Conservation (phyloP, 2,113 vertebrate genomes). For the Myodes glareolus region DNA sequence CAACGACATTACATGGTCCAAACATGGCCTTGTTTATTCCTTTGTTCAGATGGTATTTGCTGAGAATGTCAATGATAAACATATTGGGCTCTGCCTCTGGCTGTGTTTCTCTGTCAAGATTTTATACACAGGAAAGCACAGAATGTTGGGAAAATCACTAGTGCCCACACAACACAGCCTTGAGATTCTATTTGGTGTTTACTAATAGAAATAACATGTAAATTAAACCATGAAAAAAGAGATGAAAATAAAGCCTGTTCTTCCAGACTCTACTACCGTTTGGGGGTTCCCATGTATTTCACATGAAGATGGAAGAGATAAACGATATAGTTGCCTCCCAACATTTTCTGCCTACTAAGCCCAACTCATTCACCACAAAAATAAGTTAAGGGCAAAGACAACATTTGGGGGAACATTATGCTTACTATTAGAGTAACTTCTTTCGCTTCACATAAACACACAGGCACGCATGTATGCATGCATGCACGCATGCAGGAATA, state of each 20-base stretch:
- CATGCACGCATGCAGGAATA: too few relatives aligned
- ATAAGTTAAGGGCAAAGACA: background rate
- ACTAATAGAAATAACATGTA: slow-evolving; percentile 1
- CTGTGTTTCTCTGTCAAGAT: background rate
- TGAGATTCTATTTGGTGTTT: background rate
- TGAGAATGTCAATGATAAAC: background rate
- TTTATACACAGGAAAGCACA: background rate
- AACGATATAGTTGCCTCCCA: slow-evolving; percentile 10
- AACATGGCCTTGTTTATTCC: background rate
- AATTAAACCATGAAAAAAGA: background rate
- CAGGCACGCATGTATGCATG: background rate
- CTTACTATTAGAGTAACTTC: background rate
- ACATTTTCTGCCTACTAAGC: background rate
- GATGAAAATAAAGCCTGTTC: background rate
- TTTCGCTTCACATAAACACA: background rate
- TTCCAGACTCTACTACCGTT: background rate
- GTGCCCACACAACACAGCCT: background rate
- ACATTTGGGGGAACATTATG: background rate
- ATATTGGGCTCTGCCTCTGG: background rate
- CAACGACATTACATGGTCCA: background rate
- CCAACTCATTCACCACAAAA: background rate
- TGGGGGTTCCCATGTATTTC: background rate
- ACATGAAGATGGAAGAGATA: background rate
- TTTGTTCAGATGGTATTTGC: slow-evolving; percentile 46
- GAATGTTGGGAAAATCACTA: background rate